Base-by-base conservation (phyloP, 2,797 vertebrate genomes). In the Clarias pachynema region DNA sequence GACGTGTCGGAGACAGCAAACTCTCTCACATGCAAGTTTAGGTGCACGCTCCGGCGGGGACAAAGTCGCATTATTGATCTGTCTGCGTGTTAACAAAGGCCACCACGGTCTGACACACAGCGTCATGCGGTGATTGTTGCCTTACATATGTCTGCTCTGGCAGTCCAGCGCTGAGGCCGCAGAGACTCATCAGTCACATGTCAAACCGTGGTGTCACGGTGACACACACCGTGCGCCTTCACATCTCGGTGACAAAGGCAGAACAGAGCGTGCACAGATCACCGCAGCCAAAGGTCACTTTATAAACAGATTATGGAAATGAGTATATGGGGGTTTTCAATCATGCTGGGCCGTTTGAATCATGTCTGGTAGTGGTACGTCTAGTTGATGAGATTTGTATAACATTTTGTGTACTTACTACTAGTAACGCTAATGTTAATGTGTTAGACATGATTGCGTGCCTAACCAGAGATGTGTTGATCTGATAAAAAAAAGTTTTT, bases 161-260 rank as follows among this genome's bases (percentile, higher is more conserved):
- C 92, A 87, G 89, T 87, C 90, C 91, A 90, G 90, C 89, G 85
- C 83, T 62, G 85, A 86, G 62, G 62, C 86, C 91, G 91, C 90
- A 87, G 91, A 89, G 88, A 91, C 91, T 93, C 94, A 92, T 95
- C 93, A 92, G 92, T 94, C 93, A 92, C 87, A 86, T 92, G 92
- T 93, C 93, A 94, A 93, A 93, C 87, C 88, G 91, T 90, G 90
- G 82, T 79, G 86, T 77, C 83, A 56, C 78, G 77, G 34, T 87
- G 85, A 87, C 85, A 85, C 59, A 73, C 81, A 85, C 83, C 37
- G 65, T 83, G 74, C 59, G 70, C 87, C 87, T 89, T 89, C 89
- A 65, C 79, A 86, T 82, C 72, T 86, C 49, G 15, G 81, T 66
- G 66, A 87, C 88, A 89, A 89, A 81, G 81, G 74, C 83, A 69